Base-by-base conservation (phyloP, 2,113 vertebrate species). In the Pangasianodon hypophthalmus region DNA sequence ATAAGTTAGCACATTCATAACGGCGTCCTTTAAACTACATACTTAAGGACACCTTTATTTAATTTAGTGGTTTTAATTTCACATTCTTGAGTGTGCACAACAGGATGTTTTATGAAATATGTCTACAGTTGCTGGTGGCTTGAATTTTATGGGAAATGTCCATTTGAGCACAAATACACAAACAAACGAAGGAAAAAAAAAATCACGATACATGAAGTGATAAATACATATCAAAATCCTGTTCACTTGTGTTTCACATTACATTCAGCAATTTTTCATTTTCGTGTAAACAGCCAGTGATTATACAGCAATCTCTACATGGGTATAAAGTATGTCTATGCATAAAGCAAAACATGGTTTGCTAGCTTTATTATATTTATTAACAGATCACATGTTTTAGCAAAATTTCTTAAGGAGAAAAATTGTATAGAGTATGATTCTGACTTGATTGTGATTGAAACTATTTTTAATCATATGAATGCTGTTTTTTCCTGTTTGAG, bases 51-150 rank as follows among this genome's bases (percentile, higher is more conserved):
- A 18, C 13, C 29, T 29, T 46, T 54, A 21, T 56, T 80, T 84
- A 67, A 37, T 60, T 50, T 37, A 60, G 37, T 62, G 14, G 16
- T 37, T 62, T 85, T 37, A 58, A 80, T 67, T 37, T 90, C 80
- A 87, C 85, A 87, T 90, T 92, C 87, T 87, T 77, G 1, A 90
- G 46, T 54, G 56, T 37, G 85, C 58, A 69, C 85, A 46, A 87
- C 64, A 85, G 52, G 84, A 56, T 48, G 24, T 41, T 88, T 89
- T 50, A 89, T 88, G 88, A 52, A 62, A 91, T 85, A 90, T 24
- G 69, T 91, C 73, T 44, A 89, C 88, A 69, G 87, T 56, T 92
- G 89, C 91, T 92, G 91, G 91, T 92, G 91, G 46, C 79, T 88
- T 44, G 86, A 73, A 69, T 60, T 87, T 86, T 13, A 56, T 89